Evolutionary conservation across 2,797 vertebrate genomes (phyloP).

Genomic region (Peromyscus eremicus): DNA sequence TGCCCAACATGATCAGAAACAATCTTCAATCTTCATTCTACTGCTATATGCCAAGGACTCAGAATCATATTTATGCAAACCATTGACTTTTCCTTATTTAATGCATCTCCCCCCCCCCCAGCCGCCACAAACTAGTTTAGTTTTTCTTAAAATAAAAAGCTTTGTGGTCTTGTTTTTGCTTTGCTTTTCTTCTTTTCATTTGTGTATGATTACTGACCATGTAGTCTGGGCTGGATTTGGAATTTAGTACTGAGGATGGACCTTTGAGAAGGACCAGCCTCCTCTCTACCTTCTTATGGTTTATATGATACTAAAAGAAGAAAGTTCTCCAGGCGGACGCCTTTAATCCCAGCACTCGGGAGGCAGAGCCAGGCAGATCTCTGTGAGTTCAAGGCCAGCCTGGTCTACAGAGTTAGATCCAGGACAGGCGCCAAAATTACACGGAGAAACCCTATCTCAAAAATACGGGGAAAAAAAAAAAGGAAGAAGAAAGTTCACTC

Average conservation of each 20-base stretch:
- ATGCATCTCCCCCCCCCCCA: not conserved
- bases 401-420: no score
- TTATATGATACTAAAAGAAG: not conserved
- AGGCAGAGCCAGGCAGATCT: no score
- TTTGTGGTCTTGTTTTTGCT: not conserved
- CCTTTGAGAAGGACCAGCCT: not conserved
- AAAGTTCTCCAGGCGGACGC: no score
- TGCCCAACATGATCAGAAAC: not conserved
- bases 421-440: no score
- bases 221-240: not conserved
- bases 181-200: not conserved
- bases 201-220: not conserved
- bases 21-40: not conserved
- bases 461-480: no score
- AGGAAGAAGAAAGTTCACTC: no score
- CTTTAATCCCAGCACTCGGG: no score
- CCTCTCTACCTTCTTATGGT: not conserved
- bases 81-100: constrained; percentile 32
- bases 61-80: not conserved
- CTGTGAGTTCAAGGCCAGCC: no score
- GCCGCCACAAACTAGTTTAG: not conserved
- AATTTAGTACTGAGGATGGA: not conserved
- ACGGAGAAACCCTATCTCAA: no score
- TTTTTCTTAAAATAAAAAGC: constrained; percentile 32
- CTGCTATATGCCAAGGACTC: not conserved